Conservation (phyloP, 2,113 vertebrate genomes). For the Oxyura jamaicensis region DNA sequence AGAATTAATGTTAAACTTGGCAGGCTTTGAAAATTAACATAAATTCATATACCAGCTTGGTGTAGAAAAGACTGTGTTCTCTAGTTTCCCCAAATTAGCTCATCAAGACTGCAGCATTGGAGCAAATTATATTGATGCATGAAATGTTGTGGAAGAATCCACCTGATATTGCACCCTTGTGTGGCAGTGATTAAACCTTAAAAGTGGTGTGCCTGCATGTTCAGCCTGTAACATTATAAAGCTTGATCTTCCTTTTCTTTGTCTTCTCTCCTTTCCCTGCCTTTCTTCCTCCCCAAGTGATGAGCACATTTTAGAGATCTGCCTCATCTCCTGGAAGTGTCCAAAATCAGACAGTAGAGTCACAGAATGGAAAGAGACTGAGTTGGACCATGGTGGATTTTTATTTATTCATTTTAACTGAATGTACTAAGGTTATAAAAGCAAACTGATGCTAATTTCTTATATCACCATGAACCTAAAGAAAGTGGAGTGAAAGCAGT, state of each 20-base stretch:
- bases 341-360: background rate
- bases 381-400: background rate
- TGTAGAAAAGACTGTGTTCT: accelerated
- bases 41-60: background rate
- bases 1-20: background rate
- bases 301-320: background rate
- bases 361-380: background rate
- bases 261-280: background rate
- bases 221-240: background rate
- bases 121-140: background rate
- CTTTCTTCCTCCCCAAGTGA: background rate
- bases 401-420: background rate
- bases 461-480: background rate
- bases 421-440: background rate
- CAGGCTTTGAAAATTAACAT: background rate
- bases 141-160: background rate
- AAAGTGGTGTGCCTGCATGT: background rate
- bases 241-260: background rate
- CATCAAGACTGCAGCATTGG: background rate
- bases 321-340: background rate
- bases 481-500: background rate
- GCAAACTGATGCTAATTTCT: background rate
- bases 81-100: background rate
- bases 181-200: background rate
- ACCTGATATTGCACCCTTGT: accelerated